These are phyloP conservation scores for Artemia sinica DNA, from an alignment of 2,888 invertebrate species.

Conservation along the genomic window DNA sequence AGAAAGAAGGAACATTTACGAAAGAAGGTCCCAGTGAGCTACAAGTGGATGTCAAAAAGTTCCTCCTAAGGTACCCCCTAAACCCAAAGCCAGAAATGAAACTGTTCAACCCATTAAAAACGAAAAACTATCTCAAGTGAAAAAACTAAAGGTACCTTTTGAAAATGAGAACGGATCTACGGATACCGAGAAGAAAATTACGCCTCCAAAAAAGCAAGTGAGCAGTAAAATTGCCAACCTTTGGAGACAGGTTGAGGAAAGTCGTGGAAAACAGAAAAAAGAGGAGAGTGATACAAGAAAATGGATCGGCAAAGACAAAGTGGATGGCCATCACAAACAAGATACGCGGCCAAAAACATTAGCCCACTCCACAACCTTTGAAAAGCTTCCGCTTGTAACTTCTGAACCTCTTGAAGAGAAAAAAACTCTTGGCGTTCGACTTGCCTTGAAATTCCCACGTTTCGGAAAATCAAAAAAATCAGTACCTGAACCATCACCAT, in stretches of 20 bases:
- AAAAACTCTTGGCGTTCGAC: conserved; percentile 3
- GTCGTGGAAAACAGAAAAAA: conserved; percentile 39
- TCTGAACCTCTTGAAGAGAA: conserved; percentile 4
- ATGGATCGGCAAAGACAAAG: conserved; percentile 48
- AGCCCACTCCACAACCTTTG: conserved; percentile 20
- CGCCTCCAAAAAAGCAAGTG: conserved; percentile 38
- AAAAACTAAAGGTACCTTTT: not conserved
- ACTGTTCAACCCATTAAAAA: conserved; percentile 22
- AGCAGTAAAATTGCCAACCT: conserved; percentile 61
- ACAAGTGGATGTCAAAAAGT: conserved; percentile 35
- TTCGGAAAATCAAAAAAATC: conserved; percentile 10
- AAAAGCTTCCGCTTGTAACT: conserved; percentile 16
- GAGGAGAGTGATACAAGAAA: conserved; percentile 43
- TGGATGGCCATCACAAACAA: conserved; percentile 38
- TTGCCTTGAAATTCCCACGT: conserved; percentile 1
- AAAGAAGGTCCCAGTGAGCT: conserved; percentile 43
- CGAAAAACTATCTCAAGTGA: conserved; percentile 15
- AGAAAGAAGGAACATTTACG: conserved; percentile 77
- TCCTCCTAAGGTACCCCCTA: conserved; percentile 23
- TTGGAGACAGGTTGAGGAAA: conserved; percentile 59
- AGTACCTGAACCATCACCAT: conserved; percentile 13
- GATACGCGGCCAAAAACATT: conserved; percentile 40
- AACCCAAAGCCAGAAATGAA: conserved; percentile 22
- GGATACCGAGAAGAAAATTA: conserved; percentile 27
- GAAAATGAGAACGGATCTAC: conserved; percentile 12